Percentiles rank a stretch among this genome's conserved stretches.
These are phyloP conservation scores for Metopia argyrocephala DNA, from an alignment of 2,888 invertebrate genomes.

Conservation along the genomic window DNA sequence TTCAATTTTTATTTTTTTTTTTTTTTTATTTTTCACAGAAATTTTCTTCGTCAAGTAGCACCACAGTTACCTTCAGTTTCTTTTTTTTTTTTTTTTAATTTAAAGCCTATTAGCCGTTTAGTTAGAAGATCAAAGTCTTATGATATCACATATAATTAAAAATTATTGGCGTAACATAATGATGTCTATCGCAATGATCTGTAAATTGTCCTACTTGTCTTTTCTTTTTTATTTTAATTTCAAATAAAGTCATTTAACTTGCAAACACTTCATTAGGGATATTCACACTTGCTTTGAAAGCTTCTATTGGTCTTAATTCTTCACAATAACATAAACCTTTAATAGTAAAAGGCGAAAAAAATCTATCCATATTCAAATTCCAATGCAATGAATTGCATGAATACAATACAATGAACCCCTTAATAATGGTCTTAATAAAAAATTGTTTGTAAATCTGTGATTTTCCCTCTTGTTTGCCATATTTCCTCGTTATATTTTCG, in stretches of 20 bases:
- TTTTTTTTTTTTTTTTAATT: neutral
- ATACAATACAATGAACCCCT: no score
- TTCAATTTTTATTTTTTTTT: no score
- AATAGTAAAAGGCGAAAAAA: no score
- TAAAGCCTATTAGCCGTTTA: no score
- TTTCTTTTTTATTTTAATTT: conserved; percentile 37
- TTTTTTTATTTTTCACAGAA: no score
- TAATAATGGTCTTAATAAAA: neutral
- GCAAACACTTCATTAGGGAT: neutral
- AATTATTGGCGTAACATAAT: conserved; percentile 57
- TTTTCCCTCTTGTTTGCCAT: neutral
- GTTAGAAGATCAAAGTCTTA: conserved; percentile 47
- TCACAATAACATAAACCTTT: no score
- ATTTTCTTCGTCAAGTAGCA: neutral
- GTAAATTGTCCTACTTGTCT: conserved; percentile 50
- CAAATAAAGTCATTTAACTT: neutral
- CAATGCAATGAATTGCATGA: neutral
- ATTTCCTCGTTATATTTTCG: no score
- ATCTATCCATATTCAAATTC: no score
- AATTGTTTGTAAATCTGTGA: no score
- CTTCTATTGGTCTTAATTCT: no score
- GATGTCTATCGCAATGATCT: conserved; percentile 55
- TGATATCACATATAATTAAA: conserved; percentile 43
- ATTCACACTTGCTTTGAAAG: neutral
- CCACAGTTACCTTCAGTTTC: neutral